phyloP scores from a whole-genome alignment of 2,888 invertebrate species.

The Dolomedes plantarius region DNA sequence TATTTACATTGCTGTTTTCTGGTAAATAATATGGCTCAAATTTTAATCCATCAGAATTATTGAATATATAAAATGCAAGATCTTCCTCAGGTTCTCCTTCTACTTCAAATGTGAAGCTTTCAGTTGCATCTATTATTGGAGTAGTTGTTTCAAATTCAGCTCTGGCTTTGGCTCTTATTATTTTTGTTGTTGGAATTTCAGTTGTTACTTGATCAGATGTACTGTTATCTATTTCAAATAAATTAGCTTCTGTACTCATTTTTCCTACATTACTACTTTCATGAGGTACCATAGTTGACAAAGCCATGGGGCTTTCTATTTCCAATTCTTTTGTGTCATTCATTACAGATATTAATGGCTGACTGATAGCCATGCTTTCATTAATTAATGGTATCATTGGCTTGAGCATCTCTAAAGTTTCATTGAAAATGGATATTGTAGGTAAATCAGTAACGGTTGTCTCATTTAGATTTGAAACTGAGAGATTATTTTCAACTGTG shows the following conservation, averaged over 20 bases:
- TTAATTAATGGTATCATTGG: neutral
- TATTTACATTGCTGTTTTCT: conserved; percentile 6
- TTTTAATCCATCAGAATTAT: conserved; percentile 30
- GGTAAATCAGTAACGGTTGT: neutral
- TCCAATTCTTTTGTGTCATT: conserved; percentile 7
- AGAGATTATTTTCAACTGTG: neutral
- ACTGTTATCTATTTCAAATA: neutral
- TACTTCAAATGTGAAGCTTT: conserved; percentile 19
- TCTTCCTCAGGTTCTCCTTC: conserved; percentile 36
- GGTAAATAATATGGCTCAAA: conserved; percentile 11
- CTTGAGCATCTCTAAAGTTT: neutral
- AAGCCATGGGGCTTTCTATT: neutral
- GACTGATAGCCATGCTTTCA: neutral
- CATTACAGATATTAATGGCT: neutral
- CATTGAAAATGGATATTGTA: conserved; percentile 15
- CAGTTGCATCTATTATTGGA: neutral
- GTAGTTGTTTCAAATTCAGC: neutral
- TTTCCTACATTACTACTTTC: no score
- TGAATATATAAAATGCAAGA: conserved; percentile 34
- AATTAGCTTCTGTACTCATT: neutral
- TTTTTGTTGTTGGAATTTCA: neutral
- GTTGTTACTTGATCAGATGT: neutral
- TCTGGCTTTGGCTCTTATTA: neutral
- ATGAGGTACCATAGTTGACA: no score
- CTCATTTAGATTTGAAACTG: neutral